Percentiles rank a stretch among this genome's conserved stretches.
These are phyloP conservation scores for Sinocyclocheilus anophthalmus DNA, from an alignment of 2,113 vertebrate species.

Conservation along the genomic window DNA sequence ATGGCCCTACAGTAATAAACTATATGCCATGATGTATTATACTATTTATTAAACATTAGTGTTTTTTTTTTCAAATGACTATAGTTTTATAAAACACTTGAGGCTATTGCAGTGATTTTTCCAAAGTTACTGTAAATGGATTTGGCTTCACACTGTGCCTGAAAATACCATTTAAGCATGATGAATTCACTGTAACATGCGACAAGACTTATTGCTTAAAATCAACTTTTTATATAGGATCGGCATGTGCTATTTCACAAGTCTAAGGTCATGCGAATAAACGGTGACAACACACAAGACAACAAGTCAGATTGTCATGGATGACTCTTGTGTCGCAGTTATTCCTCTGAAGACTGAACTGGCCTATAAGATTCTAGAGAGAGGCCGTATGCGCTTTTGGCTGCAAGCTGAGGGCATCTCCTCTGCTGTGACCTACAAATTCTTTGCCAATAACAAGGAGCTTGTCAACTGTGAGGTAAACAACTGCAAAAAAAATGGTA, in stretches of 20 bases:
- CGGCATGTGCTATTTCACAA: not conserved
- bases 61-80: not conserved
- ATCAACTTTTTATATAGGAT: constrained; percentile 5
- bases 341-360: constrained; percentile 94
- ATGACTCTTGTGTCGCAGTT: constrained; percentile 70
- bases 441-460: constrained; percentile 90
- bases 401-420: constrained; percentile 91
- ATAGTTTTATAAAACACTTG: not conserved
- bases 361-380: constrained; percentile 91
- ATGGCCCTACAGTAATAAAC: not conserved
- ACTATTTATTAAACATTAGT: not conserved
- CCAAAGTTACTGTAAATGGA: not conserved
- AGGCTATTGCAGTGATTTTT: not conserved
- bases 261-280: constrained; percentile 28
- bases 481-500: constrained; percentile 45
- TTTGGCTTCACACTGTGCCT: not conserved
- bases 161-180: not conserved
- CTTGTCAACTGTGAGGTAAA: constrained; percentile 86
- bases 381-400: constrained; percentile 96
- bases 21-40: not conserved
- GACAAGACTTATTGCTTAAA: not conserved
- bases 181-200: not conserved
- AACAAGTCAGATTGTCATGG: constrained; percentile 46
- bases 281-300: constrained; percentile 26
- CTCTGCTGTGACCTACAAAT: constrained; percentile 85